Conservation (phyloP, 2,888 invertebrate genomes). For the Acleris laterana region DNA sequence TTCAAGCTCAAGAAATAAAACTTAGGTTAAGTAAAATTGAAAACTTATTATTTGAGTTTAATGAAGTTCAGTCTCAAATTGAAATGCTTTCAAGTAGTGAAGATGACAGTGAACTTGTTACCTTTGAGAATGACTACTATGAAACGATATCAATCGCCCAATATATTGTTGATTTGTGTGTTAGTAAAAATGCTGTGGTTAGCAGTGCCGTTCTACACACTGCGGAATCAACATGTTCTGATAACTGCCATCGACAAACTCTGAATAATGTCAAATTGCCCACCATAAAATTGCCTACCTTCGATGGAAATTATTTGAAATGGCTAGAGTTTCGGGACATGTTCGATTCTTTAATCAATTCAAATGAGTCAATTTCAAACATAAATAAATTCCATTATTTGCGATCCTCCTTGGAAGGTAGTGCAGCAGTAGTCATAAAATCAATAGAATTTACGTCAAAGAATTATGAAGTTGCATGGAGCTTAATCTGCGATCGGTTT, state of each 20-base stretch:
- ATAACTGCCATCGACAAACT: neutral
- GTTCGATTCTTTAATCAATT: slow-evolving; percentile 17
- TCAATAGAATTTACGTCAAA: slow-evolving; percentile 33
- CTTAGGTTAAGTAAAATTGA: slow-evolving; percentile 13
- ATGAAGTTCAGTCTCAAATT: slow-evolving; percentile 22
- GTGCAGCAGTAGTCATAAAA: slow-evolving; percentile 32
- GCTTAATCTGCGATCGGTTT: slow-evolving; percentile 26
- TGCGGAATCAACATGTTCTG: neutral
- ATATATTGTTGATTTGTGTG: neutral
- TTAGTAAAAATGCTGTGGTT: neutral
- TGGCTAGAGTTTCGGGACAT: slow-evolving; percentile 19
- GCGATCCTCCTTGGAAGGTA: slow-evolving; percentile 22
- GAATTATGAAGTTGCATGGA: slow-evolving; percentile 35
- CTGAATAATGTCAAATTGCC: slow-evolving; percentile 7
- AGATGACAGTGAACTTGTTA: slow-evolving; percentile 10
- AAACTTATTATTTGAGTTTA: slow-evolving; percentile 23
- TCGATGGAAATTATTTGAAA: slow-evolving; percentile 5
- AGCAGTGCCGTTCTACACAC: neutral
- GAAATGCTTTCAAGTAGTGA: slow-evolving; percentile 13
- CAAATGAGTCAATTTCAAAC: slow-evolving; percentile 14
- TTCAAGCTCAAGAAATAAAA: slow-evolving; percentile 19
- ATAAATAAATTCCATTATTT: slow-evolving; percentile 1
- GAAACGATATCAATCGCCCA: slow-evolving; percentile 5
- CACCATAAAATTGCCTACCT: no score
- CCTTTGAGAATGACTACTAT: slow-evolving; percentile 12